phyloP scores from a whole-genome alignment of 1,140 invertebrate species.

The Sinonovacula constricta region DNA sequence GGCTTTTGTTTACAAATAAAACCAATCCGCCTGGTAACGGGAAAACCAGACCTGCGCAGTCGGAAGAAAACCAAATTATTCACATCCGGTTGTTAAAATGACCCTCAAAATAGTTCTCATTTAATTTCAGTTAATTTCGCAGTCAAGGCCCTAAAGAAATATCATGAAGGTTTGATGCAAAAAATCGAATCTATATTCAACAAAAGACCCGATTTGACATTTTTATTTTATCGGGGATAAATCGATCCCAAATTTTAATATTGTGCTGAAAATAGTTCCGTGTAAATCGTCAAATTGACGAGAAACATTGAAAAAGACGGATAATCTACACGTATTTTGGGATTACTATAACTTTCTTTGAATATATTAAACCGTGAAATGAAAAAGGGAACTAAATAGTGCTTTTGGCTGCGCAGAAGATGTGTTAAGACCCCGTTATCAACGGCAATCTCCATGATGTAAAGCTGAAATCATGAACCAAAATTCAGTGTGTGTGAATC shows the following conservation, averaged over 20 bases:
- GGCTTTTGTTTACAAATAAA: constrained; percentile 15
- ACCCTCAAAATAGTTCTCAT: background rate
- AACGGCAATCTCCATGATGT: too few species aligned
- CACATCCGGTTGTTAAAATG: constrained; percentile 30
- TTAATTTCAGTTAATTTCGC: constrained; percentile 1
- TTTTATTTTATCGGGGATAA: background rate
- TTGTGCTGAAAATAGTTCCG: constrained; percentile 42
- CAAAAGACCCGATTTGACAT: background rate
- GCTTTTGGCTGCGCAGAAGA: constrained; percentile 22
- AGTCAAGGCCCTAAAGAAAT: too few species aligned
- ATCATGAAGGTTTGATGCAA: too few species aligned
- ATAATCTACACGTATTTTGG: too few species aligned
- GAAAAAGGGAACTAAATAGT: constrained; percentile 27
- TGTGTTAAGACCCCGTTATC: background rate
- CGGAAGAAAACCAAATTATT: constrained; percentile 22
- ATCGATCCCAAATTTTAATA: background rate
- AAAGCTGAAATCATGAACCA: constrained; percentile 34
- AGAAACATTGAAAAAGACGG: too few species aligned
- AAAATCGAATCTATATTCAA: background rate
- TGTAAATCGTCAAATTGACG: too few species aligned
- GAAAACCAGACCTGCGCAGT: constrained; percentile 60
- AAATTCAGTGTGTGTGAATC: constrained; percentile 26
- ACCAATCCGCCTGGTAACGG: constrained; percentile 59
- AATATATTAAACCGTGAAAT: too few species aligned
- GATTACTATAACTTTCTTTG: too few species aligned